Conservation (phyloP, 2,888 invertebrate genomes). For the Eurytoma californica region DNA sequence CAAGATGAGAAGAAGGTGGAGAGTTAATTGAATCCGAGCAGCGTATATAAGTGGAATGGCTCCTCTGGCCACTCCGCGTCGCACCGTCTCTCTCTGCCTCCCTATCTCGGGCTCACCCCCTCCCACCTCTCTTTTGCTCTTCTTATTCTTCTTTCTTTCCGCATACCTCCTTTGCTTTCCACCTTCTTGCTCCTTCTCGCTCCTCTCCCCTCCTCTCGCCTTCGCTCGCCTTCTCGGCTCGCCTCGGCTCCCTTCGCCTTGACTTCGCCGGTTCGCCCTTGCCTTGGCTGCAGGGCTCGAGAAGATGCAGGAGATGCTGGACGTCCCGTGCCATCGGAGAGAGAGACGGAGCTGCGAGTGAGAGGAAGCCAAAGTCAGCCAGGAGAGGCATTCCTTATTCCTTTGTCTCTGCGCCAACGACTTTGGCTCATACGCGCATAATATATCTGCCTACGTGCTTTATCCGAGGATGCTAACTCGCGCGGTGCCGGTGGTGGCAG, state of each 20-base stretch:
- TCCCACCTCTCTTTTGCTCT: constrained; percentile 61
- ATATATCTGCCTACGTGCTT: constrained; percentile 53
- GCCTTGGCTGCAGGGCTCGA: constrained; percentile 9
- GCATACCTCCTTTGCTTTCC: constrained; percentile 62
- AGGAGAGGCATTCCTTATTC: constrained; percentile 65
- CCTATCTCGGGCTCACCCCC: constrained; percentile 48
- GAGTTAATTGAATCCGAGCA: constrained; percentile 75
- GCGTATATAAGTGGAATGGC: constrained; percentile 74
- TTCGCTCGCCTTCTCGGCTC: constrained; percentile 29
- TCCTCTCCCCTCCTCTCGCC: constrained; percentile 44
- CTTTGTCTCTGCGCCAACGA: constrained; percentile 72
- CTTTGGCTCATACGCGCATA: constrained; percentile 65
- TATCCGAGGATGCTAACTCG: constrained; percentile 8
- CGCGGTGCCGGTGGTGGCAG: background rate
- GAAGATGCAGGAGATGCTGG: constrained; percentile 1
- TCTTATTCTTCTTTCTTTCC: constrained; percentile 72
- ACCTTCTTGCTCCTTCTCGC: constrained; percentile 53
- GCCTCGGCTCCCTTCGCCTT: constrained; percentile 50
- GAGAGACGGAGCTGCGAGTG: constrained; percentile 73
- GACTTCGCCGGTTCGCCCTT: constrained; percentile 43
- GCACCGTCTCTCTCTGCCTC: constrained; percentile 49
- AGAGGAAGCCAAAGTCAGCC: constrained; percentile 65
- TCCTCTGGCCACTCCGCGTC: constrained; percentile 60
- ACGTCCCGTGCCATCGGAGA: constrained; percentile 14
- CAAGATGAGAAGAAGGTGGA: constrained; percentile 64